Base-by-base conservation (phyloP, 1,140 invertebrate genomes). In the Pseudomyrmex sp. region DNA sequence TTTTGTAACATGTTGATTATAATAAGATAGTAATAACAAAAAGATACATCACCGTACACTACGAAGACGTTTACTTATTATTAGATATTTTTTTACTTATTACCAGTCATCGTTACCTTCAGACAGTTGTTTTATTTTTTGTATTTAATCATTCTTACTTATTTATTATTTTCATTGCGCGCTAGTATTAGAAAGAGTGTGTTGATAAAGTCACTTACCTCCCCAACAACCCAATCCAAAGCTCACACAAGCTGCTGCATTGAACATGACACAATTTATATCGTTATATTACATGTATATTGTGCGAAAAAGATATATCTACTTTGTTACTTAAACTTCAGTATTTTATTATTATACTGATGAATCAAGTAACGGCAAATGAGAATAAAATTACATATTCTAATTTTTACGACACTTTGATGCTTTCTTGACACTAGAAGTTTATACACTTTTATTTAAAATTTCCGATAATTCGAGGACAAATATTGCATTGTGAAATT, bases 161-260 rank as follows among this genome's bases (percentile, higher is more conserved):
- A 35, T 35, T 35, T 35, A 35, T 35, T 35, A 35, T 35, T 35
- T 35, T 35, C 35, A 35, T 35, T 35, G 35, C 5, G 35, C 35
- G 61, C 54, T 63, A n/a, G 52, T 50, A 68, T 73, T 65, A 15
- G 48, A 23, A 26, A 56, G 50, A 77, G 26, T 15, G 26, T 15
- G 9, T 20, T 46, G 52, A 62, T 48, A 65, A 18, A 74, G 59
- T 83, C 65, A 94, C 93, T 93, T 92, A 96, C 95, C 95, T 90
- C 95, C 95, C 95, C 95, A 96, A 90, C 95, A 96, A 0, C 95
- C 95, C 86, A 95, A 95, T 66, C 95, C 95, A 86, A 95, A 96
- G 88, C 93, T 95, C 59, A 95, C 84, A 85, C 95, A 96, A 12
- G 95, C 95, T 44, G 95, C 95, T 96, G 93, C 73, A 95, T 95